phyloP scores from a whole-genome alignment of 2,113 vertebrate species.

The Silurus asotus region DNA sequence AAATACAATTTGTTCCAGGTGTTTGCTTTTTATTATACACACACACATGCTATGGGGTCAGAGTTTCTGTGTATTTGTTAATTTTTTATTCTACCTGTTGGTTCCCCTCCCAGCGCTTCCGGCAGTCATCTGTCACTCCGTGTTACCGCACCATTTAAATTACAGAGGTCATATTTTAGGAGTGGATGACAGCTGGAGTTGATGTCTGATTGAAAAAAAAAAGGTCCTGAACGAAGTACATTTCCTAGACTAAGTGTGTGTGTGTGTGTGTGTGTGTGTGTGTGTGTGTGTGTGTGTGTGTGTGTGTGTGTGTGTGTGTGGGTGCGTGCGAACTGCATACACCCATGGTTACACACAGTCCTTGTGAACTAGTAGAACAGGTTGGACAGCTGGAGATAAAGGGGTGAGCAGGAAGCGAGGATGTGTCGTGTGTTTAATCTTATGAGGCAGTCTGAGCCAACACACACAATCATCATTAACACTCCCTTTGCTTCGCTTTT shows the following conservation, averaged over 20 bases:
- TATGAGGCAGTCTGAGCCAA: conserved; percentile 56
- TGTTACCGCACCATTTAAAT: conserved; percentile 35
- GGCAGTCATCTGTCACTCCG: conserved; percentile 33
- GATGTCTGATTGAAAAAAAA: conserved; percentile 20
- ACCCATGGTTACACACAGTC: conserved; percentile 56
- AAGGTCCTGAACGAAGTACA: conserved; percentile 3
- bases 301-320: background rate
- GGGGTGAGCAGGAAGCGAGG: conserved; percentile 59
- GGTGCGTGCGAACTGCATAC: conserved; percentile 39
- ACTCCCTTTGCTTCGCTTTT: conserved; percentile 4
- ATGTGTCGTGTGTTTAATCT: conserved; percentile 69
- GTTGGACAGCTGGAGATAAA: conserved; percentile 71
- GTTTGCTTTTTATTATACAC: conserved; percentile 44
- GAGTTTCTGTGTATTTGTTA: conserved; percentile 56
- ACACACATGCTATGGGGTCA: conserved; percentile 23
- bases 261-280: background rate
- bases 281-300: too few species aligned
- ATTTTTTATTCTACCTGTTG: conserved; percentile 44
- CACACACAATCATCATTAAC: conserved; percentile 47
- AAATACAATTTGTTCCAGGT: conserved; percentile 61
- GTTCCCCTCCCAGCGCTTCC: conserved; percentile 16
- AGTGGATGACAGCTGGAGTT: conserved; percentile 43
- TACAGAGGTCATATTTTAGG: conserved; percentile 37
- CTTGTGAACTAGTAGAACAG: conserved; percentile 73
- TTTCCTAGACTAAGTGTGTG: conserved; percentile 25